These are phyloP conservation scores for Melangyna quadrimaculata DNA, from an alignment of 2,888 invertebrate species.

Conservation along the genomic window DNA sequence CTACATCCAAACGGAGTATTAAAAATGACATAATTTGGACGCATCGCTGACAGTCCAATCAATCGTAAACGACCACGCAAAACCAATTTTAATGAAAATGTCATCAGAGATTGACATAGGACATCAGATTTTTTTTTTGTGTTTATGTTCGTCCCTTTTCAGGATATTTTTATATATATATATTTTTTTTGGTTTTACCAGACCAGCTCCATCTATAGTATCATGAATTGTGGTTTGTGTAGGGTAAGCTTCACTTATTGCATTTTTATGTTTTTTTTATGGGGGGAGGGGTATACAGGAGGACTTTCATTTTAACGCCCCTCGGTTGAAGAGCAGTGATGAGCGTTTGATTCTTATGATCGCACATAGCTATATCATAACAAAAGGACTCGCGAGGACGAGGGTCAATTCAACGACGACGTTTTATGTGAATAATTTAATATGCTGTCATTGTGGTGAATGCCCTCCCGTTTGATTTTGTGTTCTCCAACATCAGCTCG, in stretches of 20 bases:
- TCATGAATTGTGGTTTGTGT: constrained; percentile 54
- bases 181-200: constrained; percentile 5
- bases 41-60: constrained; percentile 72
- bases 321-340: constrained; percentile 18
- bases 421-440: constrained; percentile 69
- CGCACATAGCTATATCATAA: constrained; percentile 39
- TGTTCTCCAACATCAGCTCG: not conserved
- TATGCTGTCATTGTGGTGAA: constrained; percentile 57
- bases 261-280: constrained; percentile 43
- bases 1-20: constrained; percentile 58
- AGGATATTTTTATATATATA: not conserved
- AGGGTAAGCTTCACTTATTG: constrained; percentile 44
- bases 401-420: constrained; percentile 16
- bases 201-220: not conserved
- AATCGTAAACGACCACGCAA: constrained; percentile 72
- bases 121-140: constrained; percentile 52
- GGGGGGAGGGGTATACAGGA: not conserved
- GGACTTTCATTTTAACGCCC: constrained; percentile 29
- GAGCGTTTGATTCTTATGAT: constrained; percentile 67
- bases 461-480: constrained; percentile 37
- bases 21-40: constrained; percentile 70
- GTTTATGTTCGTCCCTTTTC: constrained; percentile 8
- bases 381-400: constrained; percentile 15
- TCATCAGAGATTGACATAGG: constrained; percentile 72
- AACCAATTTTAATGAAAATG: constrained; percentile 73